phyloP scores from a whole-genome alignment of 2,113 vertebrate species.

The Mesitornis unicolor region DNA sequence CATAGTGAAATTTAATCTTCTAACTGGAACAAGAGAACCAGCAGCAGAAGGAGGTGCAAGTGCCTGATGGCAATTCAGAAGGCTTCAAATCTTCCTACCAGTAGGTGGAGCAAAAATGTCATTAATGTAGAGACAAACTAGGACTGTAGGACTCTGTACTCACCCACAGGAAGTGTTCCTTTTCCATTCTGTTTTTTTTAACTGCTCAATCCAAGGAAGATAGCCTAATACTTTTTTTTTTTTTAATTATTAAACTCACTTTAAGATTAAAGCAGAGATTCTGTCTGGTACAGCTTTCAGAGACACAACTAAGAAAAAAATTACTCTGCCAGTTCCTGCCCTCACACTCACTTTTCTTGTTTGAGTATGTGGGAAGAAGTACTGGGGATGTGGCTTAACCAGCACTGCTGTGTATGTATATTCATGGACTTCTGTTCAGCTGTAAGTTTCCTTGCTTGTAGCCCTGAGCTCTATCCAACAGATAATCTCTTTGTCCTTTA shows the following conservation, averaged over 20 bases:
- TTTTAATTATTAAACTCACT: too few relatives aligned
- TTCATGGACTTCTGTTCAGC: neutral
- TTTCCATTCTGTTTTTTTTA: neutral
- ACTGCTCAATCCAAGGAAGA: neutral
- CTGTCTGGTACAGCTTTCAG: neutral
- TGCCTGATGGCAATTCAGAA: neutral
- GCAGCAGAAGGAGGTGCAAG: neutral
- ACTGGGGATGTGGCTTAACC: neutral
- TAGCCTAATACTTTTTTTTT: neutral
- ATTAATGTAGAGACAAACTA: neutral
- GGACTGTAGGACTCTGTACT: neutral
- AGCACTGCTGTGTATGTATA: neutral
- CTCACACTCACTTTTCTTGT: neutral
- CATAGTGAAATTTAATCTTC: neutral
- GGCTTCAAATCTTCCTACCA: constrained; percentile 4
- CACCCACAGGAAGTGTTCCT: neutral
- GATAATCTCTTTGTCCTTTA: neutral
- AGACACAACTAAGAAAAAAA: neutral
- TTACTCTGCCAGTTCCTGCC: neutral
- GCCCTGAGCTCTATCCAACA: neutral
- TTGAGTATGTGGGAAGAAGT: neutral
- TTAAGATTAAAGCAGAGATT: neutral
- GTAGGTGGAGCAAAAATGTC: constrained; percentile 59
- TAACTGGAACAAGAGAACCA: neutral
- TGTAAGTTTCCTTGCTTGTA: neutral